Conservation (phyloP, 2,113 vertebrate species). For the Cyrtonyx montezumae region DNA sequence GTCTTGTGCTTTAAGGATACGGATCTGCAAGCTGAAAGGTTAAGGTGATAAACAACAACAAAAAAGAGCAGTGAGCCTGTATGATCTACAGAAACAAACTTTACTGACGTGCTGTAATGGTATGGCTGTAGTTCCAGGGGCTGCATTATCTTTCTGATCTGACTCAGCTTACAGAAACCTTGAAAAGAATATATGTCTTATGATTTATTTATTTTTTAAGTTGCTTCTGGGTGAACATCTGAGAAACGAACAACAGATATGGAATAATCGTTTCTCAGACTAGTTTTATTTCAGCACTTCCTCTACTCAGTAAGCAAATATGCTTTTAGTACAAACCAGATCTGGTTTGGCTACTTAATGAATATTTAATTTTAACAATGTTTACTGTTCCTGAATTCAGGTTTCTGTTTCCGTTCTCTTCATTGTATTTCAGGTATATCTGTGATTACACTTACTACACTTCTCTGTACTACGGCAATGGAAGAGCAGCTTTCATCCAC, state of each 20-base stretch:
- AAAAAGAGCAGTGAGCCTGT: background rate
- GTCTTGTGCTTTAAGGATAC: background rate
- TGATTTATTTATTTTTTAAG: background rate
- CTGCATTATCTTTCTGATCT: background rate
- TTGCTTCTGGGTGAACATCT: conserved; percentile 14
- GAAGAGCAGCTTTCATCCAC: conserved; percentile 81
- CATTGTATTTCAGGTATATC: conserved; percentile 75
- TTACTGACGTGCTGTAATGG: background rate
- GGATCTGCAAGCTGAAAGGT: background rate
- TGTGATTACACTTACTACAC: conserved; percentile 87
- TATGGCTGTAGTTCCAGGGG: background rate
- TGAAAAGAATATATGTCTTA: background rate
- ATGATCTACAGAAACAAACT: background rate
- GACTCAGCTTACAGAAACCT: background rate
- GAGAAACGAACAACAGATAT: conserved; percentile 53
- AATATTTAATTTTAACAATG: conserved; percentile 8
- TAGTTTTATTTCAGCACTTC: conserved; percentile 37
- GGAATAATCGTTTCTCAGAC: conserved; percentile 31
- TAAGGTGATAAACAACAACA: background rate
- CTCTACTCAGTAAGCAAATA: conserved; percentile 32
- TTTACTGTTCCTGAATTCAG: background rate
- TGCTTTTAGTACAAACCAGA: conserved; percentile 10
- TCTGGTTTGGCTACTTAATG: conserved; percentile 27
- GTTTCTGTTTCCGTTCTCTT: conserved; percentile 7
- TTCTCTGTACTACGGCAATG: conserved; percentile 78